Conservation (phyloP, 1,140 invertebrate genomes). For the Apis florea region DNA sequence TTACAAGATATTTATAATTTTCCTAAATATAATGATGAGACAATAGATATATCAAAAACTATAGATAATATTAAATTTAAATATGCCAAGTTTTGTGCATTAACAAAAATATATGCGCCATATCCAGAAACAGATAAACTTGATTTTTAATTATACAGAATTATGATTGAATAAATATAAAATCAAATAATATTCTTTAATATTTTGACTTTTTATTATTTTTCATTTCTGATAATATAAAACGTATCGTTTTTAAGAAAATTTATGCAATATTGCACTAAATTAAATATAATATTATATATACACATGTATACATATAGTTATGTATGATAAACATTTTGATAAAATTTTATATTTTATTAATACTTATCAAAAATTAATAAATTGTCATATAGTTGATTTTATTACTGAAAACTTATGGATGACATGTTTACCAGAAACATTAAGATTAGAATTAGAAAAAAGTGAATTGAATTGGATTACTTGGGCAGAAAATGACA, state of each 20-base stretch:
- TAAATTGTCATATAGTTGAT: constrained; percentile 90
- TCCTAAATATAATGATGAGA: constrained; percentile 84
- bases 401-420: constrained; percentile 88
- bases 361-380: constrained; percentile 82
- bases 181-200: constrained; percentile 24
- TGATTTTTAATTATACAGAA: constrained; percentile 75
- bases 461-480: constrained; percentile 58
- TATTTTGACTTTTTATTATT: background rate
- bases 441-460: constrained; percentile 81
- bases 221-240: background rate
- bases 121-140: constrained; percentile 80
- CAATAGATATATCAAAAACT: constrained; percentile 83
- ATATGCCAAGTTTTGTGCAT: constrained; percentile 85
- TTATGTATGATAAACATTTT: constrained; percentile 77
- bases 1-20: constrained; percentile 83
- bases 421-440: constrained; percentile 81
- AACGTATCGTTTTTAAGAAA: background rate
- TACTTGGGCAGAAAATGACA: constrained; percentile 23
- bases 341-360: constrained; percentile 82
- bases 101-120: constrained; percentile 82
- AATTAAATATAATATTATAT: constrained; percentile 17
- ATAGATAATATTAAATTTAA: constrained; percentile 84
- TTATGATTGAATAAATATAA: constrained; percentile 11
- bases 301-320: constrained; percentile 33
- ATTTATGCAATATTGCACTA: background rate